Evolutionary conservation across 2,888 invertebrate species (phyloP).

Genomic region (Esperia sulphurella): DNA sequence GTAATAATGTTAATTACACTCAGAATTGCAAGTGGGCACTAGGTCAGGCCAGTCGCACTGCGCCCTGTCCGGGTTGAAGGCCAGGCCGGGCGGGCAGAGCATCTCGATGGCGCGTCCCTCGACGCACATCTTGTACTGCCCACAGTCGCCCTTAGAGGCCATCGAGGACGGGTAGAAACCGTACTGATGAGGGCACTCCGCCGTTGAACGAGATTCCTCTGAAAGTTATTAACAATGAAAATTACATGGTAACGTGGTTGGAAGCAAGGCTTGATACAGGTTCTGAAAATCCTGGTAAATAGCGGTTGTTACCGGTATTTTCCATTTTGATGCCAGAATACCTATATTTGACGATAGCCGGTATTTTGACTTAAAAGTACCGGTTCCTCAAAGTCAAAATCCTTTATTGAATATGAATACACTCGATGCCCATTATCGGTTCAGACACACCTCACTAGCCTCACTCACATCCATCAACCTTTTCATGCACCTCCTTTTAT

Average conservation of each 20-base stretch:
- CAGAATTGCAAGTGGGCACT: slow-evolving; percentile 82
- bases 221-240: slow-evolving; percentile 5
- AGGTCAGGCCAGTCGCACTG: slow-evolving; percentile 92
- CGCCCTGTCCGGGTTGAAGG: slow-evolving; percentile 83
- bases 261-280: background rate
- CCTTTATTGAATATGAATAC: too few relatives aligned
- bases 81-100: slow-evolving; percentile 88
- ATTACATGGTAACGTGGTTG: too few relatives aligned
- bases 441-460: too few relatives aligned
- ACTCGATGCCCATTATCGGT: too few relatives aligned
- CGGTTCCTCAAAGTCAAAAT: too few relatives aligned
- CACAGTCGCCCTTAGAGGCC: slow-evolving; percentile 72
- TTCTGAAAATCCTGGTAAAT: too few relatives aligned
- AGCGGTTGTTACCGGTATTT: too few relatives aligned
- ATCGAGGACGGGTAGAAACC: slow-evolving; percentile 82
- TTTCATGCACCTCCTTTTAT: too few relatives aligned
- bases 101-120: slow-evolving; percentile 80
- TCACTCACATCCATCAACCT: too few relatives aligned
- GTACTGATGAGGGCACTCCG: slow-evolving; percentile 87
- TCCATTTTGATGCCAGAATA: too few relatives aligned
- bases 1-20: slow-evolving; percentile 44
- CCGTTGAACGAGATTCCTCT: slow-evolving; percentile 84
- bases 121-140: slow-evolving; percentile 88
- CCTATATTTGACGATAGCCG: too few relatives aligned
- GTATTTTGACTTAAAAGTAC: too few relatives aligned